A percentile compares a stretch with the other conserved stretches of the same genome.
Conservation (phyloP, 2,113 vertebrate genomes). For the Gymnocephalus cernua region DNA sequence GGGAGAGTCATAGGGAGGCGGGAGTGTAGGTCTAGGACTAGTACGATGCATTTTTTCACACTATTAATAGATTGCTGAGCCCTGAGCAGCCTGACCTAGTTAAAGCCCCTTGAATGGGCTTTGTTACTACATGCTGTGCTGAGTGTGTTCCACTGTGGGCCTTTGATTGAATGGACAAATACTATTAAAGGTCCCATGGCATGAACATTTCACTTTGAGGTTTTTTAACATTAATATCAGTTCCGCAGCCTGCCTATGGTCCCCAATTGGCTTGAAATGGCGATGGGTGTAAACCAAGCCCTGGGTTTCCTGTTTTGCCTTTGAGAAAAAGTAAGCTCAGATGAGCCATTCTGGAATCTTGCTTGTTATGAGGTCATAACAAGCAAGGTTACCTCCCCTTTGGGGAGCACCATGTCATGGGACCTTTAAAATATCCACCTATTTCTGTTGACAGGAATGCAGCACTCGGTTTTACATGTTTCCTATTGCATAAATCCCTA, state of each 20-base stretch:
- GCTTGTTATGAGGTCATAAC: no score
- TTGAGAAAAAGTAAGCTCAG: no score
- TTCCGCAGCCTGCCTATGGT: no score
- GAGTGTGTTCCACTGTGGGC: conserved; percentile 13
- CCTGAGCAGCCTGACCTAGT: conserved; percentile 70
- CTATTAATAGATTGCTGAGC: conserved; percentile 69
- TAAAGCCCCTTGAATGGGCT: conserved; percentile 65
- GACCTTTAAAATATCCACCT: background rate
- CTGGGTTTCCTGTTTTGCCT: no score
- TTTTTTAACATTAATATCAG: no score
- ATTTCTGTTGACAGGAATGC: conserved; percentile 16
- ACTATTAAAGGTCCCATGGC: no score
- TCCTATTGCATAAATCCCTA: background rate
- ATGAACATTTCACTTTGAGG: no score
- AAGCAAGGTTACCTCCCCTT: no score
- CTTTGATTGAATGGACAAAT: conserved; percentile 24
- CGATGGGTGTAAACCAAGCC: no score
- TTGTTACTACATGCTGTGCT: conserved; percentile 19
- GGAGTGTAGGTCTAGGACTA: conserved; percentile 44
- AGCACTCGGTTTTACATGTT: background rate
- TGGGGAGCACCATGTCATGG: no score
- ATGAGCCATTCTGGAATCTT: no score
- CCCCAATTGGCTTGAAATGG: no score
- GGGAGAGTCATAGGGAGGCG: conserved; percentile 49
- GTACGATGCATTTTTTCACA: conserved; percentile 56